phyloP scores from a whole-genome alignment of 2,113 vertebrate genomes.

The Channa argus region DNA sequence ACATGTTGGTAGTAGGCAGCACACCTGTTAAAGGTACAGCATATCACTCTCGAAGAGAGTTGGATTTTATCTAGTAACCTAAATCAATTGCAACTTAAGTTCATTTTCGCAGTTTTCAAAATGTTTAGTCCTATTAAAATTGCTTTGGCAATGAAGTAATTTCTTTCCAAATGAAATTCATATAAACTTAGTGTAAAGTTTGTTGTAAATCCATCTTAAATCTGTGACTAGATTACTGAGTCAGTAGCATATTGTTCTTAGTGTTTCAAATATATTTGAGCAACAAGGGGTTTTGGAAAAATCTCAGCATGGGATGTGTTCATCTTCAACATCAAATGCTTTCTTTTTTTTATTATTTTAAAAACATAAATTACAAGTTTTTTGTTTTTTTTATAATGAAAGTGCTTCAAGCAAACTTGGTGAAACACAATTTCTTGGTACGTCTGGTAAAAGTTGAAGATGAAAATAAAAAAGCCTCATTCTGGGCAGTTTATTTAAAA shows the following conservation, averaged over 20 bases:
- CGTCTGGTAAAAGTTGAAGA: background rate
- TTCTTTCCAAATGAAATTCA: too few species aligned
- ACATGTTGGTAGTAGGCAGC: too few species aligned
- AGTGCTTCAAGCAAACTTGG: conserved; percentile 29
- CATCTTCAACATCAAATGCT: conserved; percentile 31
- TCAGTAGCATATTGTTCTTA: conserved; percentile 48
- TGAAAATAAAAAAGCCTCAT: conserved; percentile 10
- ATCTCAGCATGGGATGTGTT: conserved; percentile 31
- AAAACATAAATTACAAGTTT: conserved; percentile 1
- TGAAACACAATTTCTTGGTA: conserved; percentile 5
- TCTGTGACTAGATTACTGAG: conserved; percentile 28
- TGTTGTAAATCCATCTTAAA: too few species aligned
- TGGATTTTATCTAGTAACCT: too few species aligned
- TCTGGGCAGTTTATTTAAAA: background rate
- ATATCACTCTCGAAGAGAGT: too few species aligned
- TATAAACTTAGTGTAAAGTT: too few species aligned
- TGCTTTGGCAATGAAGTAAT: too few species aligned
- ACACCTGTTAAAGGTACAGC: too few species aligned
- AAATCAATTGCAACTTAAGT: too few species aligned
- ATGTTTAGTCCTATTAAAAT: too few species aligned
- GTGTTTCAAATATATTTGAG: conserved; percentile 32
- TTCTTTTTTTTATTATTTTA: conserved; percentile 1
- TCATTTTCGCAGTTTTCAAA: too few species aligned
- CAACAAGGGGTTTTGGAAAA: conserved; percentile 9
- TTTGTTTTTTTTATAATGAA: conserved; percentile 1